Base-by-base conservation (phyloP, 2,888 invertebrate genomes). In the Rhagonycha fulva region DNA sequence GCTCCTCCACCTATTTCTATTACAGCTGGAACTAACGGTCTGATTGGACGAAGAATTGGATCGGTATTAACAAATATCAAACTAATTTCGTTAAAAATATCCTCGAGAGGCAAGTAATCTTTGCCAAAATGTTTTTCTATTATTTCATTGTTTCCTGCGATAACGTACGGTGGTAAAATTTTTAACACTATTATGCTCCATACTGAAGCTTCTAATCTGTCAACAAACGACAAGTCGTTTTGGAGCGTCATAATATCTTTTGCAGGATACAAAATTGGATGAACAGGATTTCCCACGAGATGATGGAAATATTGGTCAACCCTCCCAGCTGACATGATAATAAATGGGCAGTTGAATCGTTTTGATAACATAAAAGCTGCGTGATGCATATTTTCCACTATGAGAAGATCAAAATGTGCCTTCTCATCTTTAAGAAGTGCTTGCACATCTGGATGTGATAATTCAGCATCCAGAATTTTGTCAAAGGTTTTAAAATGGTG, bases 241-340 rank as follows among this genome's bases (percentile, higher is more conserved):
- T 32, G n/a, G 12, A n/a, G 2, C 7, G 47, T n/a, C 0, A n/a
- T 7, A 5, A 61, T 9, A 1, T n/a, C 19, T n/a, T 2, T 24
- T 70, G 85, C 84, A 3, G 87, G 86, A 23, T 84, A 84, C n/a
- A 85, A 75, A 14, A 87, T 70, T 1, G 87, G 86, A 81, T 86
- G 84, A 3, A 81, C 76, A 0, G 84, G 83, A 78, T 86, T 87
- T 0, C 86, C 86, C 9, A 84, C 75, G 2, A 82, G 71, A 19
- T 84, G 82, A 68, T 86, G 85, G 19, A 80, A 82, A 62, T 82
- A 80, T 12, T 81, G 66, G 5, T 80, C 80, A 12, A 82, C 80
- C 2, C n/a, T n/a, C n/a, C n/a, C n/a, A 67, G 85, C 86, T 68
- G 82, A 75, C 3, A 87, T 75, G 1, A 84, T 86, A 61, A 87